Evolutionary conservation across 2,113 vertebrate genomes (phyloP), one percentile per base, ranked within the genome.

Genomic region (Formicarius rufipectus): DNA sequence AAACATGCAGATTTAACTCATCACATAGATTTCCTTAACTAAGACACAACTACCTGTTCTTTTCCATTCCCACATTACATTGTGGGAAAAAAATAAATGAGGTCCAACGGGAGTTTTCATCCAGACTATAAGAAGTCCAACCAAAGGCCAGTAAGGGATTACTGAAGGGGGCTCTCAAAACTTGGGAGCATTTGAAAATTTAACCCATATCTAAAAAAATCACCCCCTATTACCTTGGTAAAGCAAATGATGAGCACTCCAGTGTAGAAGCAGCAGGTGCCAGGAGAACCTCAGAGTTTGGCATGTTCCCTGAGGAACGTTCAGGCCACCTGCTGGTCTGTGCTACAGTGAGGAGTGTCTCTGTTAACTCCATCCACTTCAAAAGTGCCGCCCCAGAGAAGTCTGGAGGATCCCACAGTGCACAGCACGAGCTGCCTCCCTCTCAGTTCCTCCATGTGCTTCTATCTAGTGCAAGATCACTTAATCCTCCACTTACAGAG

Each of bases 271-370:
- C 25, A 69, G 45, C 6, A 11, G 25, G 25, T 37, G 20, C 33
- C 50, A 40, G 50, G 12, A 66, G 50, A 66, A 21, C 8, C 13
- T 44, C n/a, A 39, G n/a, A 0, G 20, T 82, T 67, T 17, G 30
- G 13, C 3, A 1, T 12, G 33, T 53, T 25, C 12, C 8, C 4
- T 0, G 7, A 5, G 3, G 50, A 73, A 33, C 18, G 4, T 23
- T 33, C 28, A 75, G 50, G 11, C 2, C 59, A 20, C 10, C 3
- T 14, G 25, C 2, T 31, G 55, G 4, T 49, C 39, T 28, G 47
- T 27, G 49, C 37, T 25, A 35, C 19, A 9, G 2, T 3, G 68
- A 22, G 22, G 83, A 63, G 55, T 49, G n/a, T 25, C 19, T n/a
- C 35, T 25, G 47, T 74, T 81, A 60, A 45, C 14, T 45, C 64